These are phyloP conservation scores for Halocynthia aurantium DNA, from an alignment of 23 tunicate species.

Conservation along the genomic window DNA sequence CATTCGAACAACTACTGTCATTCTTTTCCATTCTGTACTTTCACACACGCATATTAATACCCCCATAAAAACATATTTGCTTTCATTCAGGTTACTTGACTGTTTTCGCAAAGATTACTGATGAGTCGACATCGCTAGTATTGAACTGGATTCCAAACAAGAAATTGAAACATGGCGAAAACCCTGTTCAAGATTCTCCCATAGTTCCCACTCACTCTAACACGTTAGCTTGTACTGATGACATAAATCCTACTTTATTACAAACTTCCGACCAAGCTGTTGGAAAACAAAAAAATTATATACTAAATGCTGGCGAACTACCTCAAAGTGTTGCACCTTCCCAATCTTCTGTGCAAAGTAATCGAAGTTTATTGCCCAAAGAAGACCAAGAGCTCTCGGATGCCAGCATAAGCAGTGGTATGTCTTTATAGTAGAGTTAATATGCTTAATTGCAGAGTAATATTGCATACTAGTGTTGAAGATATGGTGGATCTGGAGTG, in stretches of 20 bases:
- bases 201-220: background rate
- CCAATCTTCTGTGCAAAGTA: background rate
- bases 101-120: slow-evolving; percentile 41
- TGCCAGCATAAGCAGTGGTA: slow-evolving; percentile 1
- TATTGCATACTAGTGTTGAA: too few species aligned
- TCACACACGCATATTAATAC: too few species aligned
- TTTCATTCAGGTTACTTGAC: slow-evolving; percentile 39
- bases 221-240: background rate
- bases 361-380: background rate
- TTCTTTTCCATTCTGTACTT: too few species aligned
- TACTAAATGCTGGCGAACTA: background rate
- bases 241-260: slow-evolving; percentile 1
- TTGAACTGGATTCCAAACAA: slow-evolving; percentile 54
- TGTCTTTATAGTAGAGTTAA: too few species aligned
- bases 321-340: background rate
- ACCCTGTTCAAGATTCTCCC: slow-evolving; percentile 1
- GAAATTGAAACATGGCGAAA: slow-evolving; percentile 7
- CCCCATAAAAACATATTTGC: background rate
- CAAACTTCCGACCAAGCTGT: background rate
- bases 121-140: slow-evolving; percentile 15
- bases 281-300: background rate
- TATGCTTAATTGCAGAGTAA: too few species aligned
- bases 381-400: background rate
- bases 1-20: too few species aligned
- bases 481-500: too few species aligned